Base-by-base conservation (phyloP, 30 jellyfish, hydroid and myxozoan genomes). In the Hydractinia symbiolongicarpus region DNA sequence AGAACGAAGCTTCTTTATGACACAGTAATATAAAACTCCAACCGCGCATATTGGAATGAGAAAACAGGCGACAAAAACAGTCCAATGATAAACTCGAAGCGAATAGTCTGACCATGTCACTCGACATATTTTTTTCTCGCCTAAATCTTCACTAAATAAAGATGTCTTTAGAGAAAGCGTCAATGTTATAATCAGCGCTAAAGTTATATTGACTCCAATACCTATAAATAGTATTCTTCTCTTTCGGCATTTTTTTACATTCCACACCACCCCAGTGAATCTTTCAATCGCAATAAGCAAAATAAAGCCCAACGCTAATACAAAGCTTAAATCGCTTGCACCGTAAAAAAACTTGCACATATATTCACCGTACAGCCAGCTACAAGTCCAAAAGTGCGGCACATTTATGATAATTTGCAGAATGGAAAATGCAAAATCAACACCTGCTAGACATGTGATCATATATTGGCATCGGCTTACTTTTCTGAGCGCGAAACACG, bases 351-450 rank as follows among this genome's bases (percentile, higher is more conserved):
- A 8, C n/a, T 30, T 71, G 66, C 80, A 71, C 66, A 20, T 9
- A 7, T 53, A 19, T 8, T 9, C 44, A 14, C 80, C 61, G 56
- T 20, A 50, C 9, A 71, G 61, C 80, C 80, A 71, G 40, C n/a
- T 9, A 60, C 80, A 71, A 7, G 80, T 71, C 80, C 80, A 71
- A 9, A 71, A 53, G n/a, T 7, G 80, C 7, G 80, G 80, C 54
- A 71, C 54, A 20, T 71, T 0, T n/a, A 30, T 15, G 8, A 53
- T 7, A 71, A 50, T 50, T 20, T 71, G 80, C 11, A 30, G n/a
- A 20, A 53, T 53, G 60, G 80, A 71, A 50, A 71, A 71, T 5
- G n/a, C 66, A 9, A 71, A 50, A 71, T 71, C 80, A 5, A 50
- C n/a, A 6, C 40, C 40, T 53, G 80, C 80, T 9, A 71, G 54